These are phyloP conservation scores for Falcaria lacertinaria DNA, from an alignment of 2,888 invertebrate species.

Conservation along the genomic window DNA sequence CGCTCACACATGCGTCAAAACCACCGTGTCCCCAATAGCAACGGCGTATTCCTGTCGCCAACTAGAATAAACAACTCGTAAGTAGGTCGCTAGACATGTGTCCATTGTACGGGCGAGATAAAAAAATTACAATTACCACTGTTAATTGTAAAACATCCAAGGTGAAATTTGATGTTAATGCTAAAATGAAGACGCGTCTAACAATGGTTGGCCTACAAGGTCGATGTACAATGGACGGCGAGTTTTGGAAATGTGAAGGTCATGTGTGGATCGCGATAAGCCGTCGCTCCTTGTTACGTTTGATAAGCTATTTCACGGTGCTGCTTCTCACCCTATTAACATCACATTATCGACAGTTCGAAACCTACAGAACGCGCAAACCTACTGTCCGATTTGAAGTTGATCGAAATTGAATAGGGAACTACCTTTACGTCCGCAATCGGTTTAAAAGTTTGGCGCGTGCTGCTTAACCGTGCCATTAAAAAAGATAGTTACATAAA, in stretches of 20 bases:
- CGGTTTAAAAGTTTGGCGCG: no score
- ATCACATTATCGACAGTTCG: not conserved
- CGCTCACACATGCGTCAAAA: not conserved
- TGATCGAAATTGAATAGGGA: no score
- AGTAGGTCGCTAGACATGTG: conserved; percentile 1
- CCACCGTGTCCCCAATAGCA: not conserved
- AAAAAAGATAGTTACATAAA: no score
- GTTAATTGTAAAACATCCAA: conserved; percentile 57
- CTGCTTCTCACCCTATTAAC: conserved; percentile 16
- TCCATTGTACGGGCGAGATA: not conserved
- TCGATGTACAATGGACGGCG: conserved; percentile 53
- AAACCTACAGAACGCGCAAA: not conserved
- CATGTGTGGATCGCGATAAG: conserved; percentile 55
- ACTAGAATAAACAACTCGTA: not conserved
- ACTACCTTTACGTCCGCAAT: no score
- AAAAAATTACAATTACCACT: conserved; percentile 27
- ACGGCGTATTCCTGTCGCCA: not conserved
- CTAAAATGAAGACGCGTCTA: conserved; percentile 53
- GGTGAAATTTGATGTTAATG: conserved; percentile 63
- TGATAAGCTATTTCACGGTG: conserved; percentile 63
- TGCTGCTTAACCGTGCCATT: no score
- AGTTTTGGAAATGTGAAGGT: conserved; percentile 73
- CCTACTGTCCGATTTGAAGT: no score
- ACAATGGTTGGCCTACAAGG: conserved; percentile 52
- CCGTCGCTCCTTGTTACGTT: conserved; percentile 55